Evolutionary conservation across 1,140 invertebrate species (phyloP).

Genomic region (Gryon sp.): DNA sequence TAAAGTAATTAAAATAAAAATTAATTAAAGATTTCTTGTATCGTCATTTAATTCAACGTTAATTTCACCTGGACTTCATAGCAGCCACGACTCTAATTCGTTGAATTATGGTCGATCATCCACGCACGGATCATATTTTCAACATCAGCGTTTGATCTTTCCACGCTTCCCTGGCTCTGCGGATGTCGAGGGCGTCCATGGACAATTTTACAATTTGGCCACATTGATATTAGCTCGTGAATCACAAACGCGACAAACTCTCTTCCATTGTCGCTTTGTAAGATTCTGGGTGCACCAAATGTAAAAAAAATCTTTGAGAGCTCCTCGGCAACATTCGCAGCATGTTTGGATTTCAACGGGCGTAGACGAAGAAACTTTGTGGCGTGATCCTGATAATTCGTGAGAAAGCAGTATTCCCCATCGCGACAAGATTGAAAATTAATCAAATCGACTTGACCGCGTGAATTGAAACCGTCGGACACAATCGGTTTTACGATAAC

Average conservation of each 20-base stretch:
- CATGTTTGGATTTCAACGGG: conserved; percentile 71
- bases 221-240: conserved; percentile 31
- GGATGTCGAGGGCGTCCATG: conserved; percentile 53
- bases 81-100: conserved; percentile 22
- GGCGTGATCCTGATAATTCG: conserved; percentile 76
- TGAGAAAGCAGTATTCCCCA: conserved; percentile 68
- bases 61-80: conserved; percentile 6
- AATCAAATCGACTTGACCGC: conserved; percentile 17
- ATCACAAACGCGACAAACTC: conserved; percentile 47
- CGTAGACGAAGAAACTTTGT: conserved; percentile 76
- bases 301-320: conserved; percentile 72
- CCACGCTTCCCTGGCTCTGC: conserved; percentile 50
- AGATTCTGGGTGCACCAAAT: conserved; percentile 71
- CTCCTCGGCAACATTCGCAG: conserved; percentile 71
- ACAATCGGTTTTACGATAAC: conserved; percentile 16
- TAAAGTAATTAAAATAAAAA: background rate
- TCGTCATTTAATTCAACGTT: background rate
- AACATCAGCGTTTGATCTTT: conserved; percentile 51
- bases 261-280: conserved; percentile 69
- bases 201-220: conserved; percentile 53
- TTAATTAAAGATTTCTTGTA: conserved; percentile 1
- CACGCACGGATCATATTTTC: conserved; percentile 35
- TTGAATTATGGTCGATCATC: conserved; percentile 40
- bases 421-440: conserved; percentile 64
- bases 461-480: conserved; percentile 20